These are phyloP conservation scores for Dryas iulia DNA, from an alignment of 1,140 invertebrate genomes.

Conservation along the genomic window DNA sequence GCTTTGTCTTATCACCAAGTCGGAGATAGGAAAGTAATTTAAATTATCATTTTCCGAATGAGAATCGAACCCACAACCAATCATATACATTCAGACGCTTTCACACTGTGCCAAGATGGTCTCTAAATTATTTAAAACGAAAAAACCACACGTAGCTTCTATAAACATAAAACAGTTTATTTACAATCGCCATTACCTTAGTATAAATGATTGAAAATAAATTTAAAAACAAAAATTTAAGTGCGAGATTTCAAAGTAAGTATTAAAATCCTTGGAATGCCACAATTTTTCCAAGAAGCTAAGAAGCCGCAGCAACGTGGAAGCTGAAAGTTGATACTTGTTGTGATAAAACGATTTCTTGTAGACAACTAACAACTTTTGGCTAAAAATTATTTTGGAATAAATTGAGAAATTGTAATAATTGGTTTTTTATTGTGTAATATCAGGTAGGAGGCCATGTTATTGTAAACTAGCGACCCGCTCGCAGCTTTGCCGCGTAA, in stretches of 20 bases:
- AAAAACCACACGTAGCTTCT: not conserved
- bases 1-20: too few species aligned
- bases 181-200: constrained; percentile 27
- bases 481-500: too few species aligned
- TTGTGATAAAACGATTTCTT: not conserved
- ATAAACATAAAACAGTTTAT: constrained; percentile 27
- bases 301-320: not conserved
- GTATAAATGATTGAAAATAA: constrained; percentile 34
- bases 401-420: not conserved
- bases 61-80: too few species aligned
- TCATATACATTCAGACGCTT: too few species aligned
- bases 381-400: not conserved
- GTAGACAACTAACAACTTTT: not conserved
- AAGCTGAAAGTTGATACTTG: constrained; percentile 1
- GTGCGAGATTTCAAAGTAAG: not conserved
- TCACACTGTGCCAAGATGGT: too few species aligned
- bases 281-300: not conserved
- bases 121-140: not conserved
- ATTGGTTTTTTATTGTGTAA: not conserved
- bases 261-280: constrained; percentile 6
- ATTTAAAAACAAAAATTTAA: constrained; percentile 26
- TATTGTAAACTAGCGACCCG: too few species aligned
- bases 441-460: too few species aligned
- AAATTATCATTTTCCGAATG: too few species aligned
- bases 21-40: too few species aligned